phyloP scores from a whole-genome alignment of 30 jellyfish, hydroid and myxozoan species.

The Catostylus mosaicus region DNA sequence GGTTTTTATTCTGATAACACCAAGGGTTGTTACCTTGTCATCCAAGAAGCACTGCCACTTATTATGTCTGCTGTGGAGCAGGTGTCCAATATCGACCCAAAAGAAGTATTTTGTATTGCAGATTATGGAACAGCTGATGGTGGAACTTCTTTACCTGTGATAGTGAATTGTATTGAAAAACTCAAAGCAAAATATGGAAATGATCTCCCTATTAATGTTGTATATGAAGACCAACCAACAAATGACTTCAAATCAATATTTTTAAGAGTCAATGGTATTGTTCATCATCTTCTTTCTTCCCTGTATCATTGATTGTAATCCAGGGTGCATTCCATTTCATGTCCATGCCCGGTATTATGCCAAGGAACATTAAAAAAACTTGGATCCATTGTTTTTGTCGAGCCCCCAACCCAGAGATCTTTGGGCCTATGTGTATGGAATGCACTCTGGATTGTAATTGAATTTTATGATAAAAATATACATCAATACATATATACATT shows the following conservation, averaged over 20 bases:
- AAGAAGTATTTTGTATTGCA: constrained; percentile 59
- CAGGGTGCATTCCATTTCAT: too few species aligned
- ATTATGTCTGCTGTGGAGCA: constrained; percentile 24
- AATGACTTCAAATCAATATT: constrained; percentile 79
- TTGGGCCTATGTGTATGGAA: too few species aligned
- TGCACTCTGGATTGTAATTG: too few species aligned
- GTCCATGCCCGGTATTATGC: too few species aligned
- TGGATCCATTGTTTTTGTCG: too few species aligned
- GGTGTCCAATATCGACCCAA: neutral
- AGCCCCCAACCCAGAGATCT: too few species aligned
- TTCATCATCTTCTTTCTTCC: too few species aligned
- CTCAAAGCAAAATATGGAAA: constrained; percentile 57
- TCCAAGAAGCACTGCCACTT: constrained; percentile 38
- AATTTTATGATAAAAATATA: too few species aligned
- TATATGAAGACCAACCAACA: constrained; percentile 86
- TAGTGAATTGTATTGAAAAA: constrained; percentile 13
- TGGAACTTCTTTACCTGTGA: constrained; percentile 69
- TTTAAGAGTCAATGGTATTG: constrained; percentile 62
- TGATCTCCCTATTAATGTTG: constrained; percentile 45
- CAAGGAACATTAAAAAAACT: too few species aligned
- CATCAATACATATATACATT: too few species aligned
- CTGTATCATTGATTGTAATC: too few species aligned
- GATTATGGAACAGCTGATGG: constrained; percentile 90
- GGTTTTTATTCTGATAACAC: constrained; percentile 75
- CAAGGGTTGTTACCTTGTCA: constrained; percentile 54